These are phyloP conservation scores for Palythoa grandis DNA, from an alignment of 92 coral and sea anemone genomes.

Conservation along the genomic window DNA sequence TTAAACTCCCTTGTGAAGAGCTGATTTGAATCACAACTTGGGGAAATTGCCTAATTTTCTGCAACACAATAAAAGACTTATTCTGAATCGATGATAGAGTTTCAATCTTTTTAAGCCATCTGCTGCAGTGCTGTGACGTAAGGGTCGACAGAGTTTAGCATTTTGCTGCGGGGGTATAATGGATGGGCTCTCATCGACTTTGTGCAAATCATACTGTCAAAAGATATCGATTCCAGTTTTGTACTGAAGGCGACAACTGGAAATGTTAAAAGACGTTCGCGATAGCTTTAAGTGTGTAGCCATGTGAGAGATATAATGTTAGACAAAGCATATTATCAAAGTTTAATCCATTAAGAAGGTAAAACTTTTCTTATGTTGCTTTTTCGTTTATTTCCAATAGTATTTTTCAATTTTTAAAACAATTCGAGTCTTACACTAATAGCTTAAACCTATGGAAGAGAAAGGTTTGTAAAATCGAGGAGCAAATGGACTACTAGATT, in stretches of 20 bases:
- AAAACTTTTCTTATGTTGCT: not conserved
- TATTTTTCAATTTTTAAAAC: not conserved
- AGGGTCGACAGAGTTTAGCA: slow-evolving; percentile 10
- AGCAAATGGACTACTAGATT: not conserved
- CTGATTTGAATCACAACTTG: not conserved
- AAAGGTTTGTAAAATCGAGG: not conserved
- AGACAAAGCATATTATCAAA: not conserved
- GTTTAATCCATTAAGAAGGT: not conserved
- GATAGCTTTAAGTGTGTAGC: not conserved
- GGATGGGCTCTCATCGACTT: not conserved
- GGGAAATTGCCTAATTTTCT: slow-evolving; percentile 6
- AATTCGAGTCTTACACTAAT: not conserved
- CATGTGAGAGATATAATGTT: not conserved
- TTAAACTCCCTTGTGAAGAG: not conserved
- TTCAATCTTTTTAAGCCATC: slow-evolving; percentile 18
- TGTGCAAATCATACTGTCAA: slow-evolving; percentile 24
- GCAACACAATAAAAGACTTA: slow-evolving; percentile 15
- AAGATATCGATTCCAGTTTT: slow-evolving; percentile 7
- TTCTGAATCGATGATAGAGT: slow-evolving; percentile 4
- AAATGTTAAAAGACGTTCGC: not conserved
- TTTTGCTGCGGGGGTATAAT: slow-evolving; percentile 20
- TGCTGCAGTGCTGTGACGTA: slow-evolving; percentile 20
- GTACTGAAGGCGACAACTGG: not conserved
- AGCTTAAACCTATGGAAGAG: not conserved
- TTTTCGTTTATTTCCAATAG: too few relatives aligned